A percentile compares a stretch with the other conserved stretches of the same genome.
Conservation (phyloP, 1,140 invertebrate species). For the Dendrolimus punctatus region DNA sequence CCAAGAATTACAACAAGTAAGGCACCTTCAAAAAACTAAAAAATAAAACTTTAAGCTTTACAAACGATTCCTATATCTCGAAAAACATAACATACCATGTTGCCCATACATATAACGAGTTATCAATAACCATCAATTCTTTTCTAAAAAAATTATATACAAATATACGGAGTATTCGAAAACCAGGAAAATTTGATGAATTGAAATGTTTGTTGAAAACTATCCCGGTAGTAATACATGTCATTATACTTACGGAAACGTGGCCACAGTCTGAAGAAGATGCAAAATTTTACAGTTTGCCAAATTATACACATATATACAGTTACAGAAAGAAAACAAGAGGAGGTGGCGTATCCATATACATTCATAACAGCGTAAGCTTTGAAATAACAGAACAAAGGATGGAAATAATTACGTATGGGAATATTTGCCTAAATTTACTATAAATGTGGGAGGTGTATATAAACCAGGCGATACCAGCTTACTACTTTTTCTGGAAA, state of each 20-base stretch:
- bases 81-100: constrained; percentile 8
- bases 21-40: constrained; percentile 21
- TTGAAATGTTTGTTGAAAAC: constrained; percentile 11
- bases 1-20: constrained; percentile 13
- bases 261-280: constrained; percentile 11
- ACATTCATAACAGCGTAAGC: constrained; percentile 7
- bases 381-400: not conserved
- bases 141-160: constrained; percentile 11
- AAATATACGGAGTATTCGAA: constrained; percentile 15
- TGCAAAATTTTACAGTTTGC: constrained; percentile 2
- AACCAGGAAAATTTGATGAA: constrained; percentile 19
- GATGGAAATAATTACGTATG: constrained; percentile 11
- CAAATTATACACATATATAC: constrained; percentile 11
- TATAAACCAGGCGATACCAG: constrained; percentile 12
- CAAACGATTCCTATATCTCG: not conserved
- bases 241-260: constrained; percentile 12
- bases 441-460: constrained; percentile 7
- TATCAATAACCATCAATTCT: constrained; percentile 4
- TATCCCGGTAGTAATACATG: constrained; percentile 2
- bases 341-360: constrained; percentile 13
- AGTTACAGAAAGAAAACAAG: constrained; percentile 1
- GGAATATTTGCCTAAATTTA: constrained; percentile 7
- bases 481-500: constrained; percentile 4
- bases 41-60: not conserved
- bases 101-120: constrained; percentile 4